These are phyloP conservation scores for Bicyclus anynana DNA, from an alignment of 1,140 invertebrate genomes.

Conservation along the genomic window DNA sequence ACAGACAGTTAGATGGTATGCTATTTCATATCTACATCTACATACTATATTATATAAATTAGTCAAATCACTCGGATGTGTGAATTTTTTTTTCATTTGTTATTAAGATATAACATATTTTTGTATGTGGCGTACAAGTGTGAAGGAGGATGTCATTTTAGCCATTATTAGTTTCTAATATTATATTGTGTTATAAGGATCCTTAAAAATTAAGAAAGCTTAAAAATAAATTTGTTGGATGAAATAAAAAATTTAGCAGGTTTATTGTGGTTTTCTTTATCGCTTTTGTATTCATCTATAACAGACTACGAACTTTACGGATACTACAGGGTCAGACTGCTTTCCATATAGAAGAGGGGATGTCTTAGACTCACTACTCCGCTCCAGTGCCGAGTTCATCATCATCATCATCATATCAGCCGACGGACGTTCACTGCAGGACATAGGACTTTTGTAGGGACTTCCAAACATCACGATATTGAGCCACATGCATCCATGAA, in stretches of 20 bases:
- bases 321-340: too few relatives aligned
- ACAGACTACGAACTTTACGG: too few relatives aligned
- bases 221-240: constrained; percentile 73
- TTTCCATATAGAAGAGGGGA: too few relatives aligned
- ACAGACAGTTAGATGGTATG: constrained; percentile 38
- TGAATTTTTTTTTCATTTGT: constrained; percentile 66
- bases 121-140: constrained; percentile 66
- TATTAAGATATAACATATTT: constrained; percentile 67
- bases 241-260: constrained; percentile 70
- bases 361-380: too few relatives aligned
- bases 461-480: too few relatives aligned
- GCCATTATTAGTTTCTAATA: constrained; percentile 63
- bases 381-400: too few relatives aligned
- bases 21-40: constrained; percentile 44
- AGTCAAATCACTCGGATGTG: constrained; percentile 35
- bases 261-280: constrained; percentile 16
- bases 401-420: too few relatives aligned
- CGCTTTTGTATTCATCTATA: neutral
- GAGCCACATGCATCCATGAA: too few relatives aligned
- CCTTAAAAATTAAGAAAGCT: constrained; percentile 30
- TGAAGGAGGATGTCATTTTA: constrained; percentile 56
- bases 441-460: too few relatives aligned
- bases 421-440: too few relatives aligned
- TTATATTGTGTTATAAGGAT: constrained; percentile 64
- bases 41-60: too few relatives aligned